These are phyloP conservation scores for Lagocephalus sceleratus DNA, from an alignment of 2,797 vertebrate species.

Conservation along the genomic window DNA sequence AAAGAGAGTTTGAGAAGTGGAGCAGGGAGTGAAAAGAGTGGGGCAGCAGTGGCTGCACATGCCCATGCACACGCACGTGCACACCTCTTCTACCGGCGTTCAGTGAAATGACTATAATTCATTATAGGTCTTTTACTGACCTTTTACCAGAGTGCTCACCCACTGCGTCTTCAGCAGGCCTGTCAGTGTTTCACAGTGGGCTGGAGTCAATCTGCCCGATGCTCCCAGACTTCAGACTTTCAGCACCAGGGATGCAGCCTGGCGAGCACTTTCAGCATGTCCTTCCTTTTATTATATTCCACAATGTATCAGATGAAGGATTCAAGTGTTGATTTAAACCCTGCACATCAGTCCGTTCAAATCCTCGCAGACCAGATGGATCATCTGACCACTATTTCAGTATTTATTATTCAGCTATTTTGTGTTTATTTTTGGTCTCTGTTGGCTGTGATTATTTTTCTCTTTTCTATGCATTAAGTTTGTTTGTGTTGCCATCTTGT, in stretches of 20 bases:
- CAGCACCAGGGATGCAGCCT: slow-evolving; percentile 23
- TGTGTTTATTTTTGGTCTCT: background rate
- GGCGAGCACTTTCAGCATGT: slow-evolving; percentile 12
- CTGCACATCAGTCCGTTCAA: background rate
- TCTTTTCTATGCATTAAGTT: background rate
- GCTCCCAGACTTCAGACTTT: slow-evolving; percentile 27
- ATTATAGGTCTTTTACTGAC: slow-evolving; percentile 56
- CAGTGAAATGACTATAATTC: slow-evolving; percentile 48
- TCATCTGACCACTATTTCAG: background rate
- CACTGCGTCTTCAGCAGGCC: slow-evolving; percentile 47
- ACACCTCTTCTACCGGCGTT: background rate
- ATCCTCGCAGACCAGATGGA: background rate
- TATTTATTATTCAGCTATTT: background rate
- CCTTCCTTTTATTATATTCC: slow-evolving; percentile 21
- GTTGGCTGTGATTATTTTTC: background rate
- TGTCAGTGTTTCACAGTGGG: slow-evolving; percentile 31
- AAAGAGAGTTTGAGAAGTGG: slow-evolving; percentile 53
- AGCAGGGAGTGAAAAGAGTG: slow-evolving; percentile 8
- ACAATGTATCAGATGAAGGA: slow-evolving; percentile 7
- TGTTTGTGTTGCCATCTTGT: no score
- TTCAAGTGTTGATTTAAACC: slow-evolving; percentile 11
- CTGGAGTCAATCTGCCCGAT: slow-evolving; percentile 29
- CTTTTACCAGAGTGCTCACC: slow-evolving; percentile 56
- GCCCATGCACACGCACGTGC: slow-evolving; percentile 11
- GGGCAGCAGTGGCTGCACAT: slow-evolving; percentile 13